Percentiles rank a stretch among this genome's conserved stretches.
These are phyloP conservation scores for Prunella himalayana DNA, from an alignment of 2,113 vertebrate species.

Conservation along the genomic window DNA sequence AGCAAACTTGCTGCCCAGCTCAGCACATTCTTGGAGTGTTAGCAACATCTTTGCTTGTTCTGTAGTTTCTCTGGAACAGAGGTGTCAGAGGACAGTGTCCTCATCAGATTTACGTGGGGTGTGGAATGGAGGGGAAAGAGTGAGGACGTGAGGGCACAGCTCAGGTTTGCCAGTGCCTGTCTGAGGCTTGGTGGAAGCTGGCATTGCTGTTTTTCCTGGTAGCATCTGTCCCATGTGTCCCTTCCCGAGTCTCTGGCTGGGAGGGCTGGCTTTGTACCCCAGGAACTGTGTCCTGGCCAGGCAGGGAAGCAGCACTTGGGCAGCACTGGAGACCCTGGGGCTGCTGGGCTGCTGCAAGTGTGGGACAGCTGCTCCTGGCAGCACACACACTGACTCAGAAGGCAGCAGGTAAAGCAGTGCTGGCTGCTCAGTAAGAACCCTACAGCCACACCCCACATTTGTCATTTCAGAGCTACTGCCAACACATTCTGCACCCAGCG, in stretches of 20 bases:
- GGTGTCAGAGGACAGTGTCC: conserved; percentile 25
- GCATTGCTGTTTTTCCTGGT: fast-evolving
- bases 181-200: background rate
- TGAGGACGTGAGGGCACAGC: background rate
- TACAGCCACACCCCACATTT: background rate
- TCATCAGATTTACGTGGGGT: background rate
- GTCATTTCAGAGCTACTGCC: background rate
- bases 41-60: conserved; percentile 54
- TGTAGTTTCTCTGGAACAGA: conserved; percentile 26
- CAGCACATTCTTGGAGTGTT: conserved; percentile 59
- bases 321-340: background rate
- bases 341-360: background rate
- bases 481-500: fast-evolving
- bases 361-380: background rate
- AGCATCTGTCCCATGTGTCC: background rate
- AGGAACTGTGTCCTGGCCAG: fast-evolving
- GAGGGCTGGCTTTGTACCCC: background rate
- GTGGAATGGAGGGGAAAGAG: background rate
- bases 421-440: background rate
- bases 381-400: background rate
- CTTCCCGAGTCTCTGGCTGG: background rate
- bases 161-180: background rate
- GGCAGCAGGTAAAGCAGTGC: background rate
- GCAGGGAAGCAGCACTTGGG: background rate
- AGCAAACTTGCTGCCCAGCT: conserved; percentile 30